Evolutionary conservation across 2,113 vertebrate genomes (phyloP), one percentile per base, ranked within the genome.

Genomic region (Notiomystis cincta): DNA sequence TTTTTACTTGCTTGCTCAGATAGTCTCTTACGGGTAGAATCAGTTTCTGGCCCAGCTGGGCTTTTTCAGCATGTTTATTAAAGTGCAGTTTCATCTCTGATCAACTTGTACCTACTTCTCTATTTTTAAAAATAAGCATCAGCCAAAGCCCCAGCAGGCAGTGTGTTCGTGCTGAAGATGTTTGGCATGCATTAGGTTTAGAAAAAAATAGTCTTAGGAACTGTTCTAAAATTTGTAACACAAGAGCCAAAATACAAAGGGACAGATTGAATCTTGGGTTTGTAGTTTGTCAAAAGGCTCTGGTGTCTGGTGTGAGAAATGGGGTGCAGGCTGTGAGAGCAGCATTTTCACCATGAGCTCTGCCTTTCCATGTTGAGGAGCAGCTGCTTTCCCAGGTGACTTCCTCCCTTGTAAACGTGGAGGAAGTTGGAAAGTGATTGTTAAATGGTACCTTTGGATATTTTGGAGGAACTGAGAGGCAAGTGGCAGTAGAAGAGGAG

Each of bases 91-190:
- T 93, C 57, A 71, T 67, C 54, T 76, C 35, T n/a, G 30, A 65
- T 75, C 54, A 94, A 79, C 71, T 90, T 95, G 42, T 48, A 77
- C 87, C 87, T 87, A 89, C 58, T 91, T 96, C 61, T 88, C 30
- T 90, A 72, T 95, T 94, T 97, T 91, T 93, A 96, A 89, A 95
- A 91, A 81, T 57, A 76, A 71, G 58, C 6, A 24, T 95, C 88
- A 82, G 58, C 77, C 79, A 30, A 33, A 90, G 56, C 35, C 23
- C 12, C 77, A 72, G 44, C 42, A 89, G 76, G 48, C 85, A 50
- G 72, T 27, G 2, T 66, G 56, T 58, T 81, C 57, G 7, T 40
- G 31, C 48, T 24, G 15, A 51, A 90, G 76, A 60, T 87, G 81
- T 48, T 80, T 94, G 86, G 71, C 90, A 57, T 57, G 19, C 1